A percentile compares a stretch with the other conserved stretches of the same genome.
Evolutionary conservation across 1,140 invertebrate genomes (phyloP).

Genomic region (Hypothenemus hampei): DNA sequence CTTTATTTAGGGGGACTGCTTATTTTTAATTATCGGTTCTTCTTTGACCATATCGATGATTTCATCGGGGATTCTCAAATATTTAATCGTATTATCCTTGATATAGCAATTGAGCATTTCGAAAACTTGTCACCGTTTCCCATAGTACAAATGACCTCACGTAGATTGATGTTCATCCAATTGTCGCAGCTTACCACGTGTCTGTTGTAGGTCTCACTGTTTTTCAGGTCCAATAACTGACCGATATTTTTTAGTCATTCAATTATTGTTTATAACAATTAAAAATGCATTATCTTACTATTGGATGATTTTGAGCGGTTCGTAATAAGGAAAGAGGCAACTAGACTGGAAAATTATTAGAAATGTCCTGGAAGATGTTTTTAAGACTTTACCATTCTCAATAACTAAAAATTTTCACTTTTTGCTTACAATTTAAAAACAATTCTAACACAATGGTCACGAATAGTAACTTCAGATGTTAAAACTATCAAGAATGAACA

Average conservation of each 20-base stretch:
- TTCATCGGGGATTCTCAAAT: conserved; percentile 97
- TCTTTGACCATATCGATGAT: conserved; percentile 99
- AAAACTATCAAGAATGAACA: too few relatives aligned
- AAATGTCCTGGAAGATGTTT: too few relatives aligned
- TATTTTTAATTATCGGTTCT: conserved; percentile 61
- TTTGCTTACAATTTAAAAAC: too few relatives aligned
- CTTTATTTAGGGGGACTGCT: too few relatives aligned
- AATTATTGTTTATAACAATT: background rate
- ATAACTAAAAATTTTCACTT: too few relatives aligned
- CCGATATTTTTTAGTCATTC: conserved; percentile 52
- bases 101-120: conserved; percentile 99
- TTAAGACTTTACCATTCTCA: too few relatives aligned
- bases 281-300: conserved; percentile 17
- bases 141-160: conserved; percentile 99
- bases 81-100: conserved; percentile 98
- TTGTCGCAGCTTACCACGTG: conserved; percentile 98
- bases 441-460: too few relatives aligned
- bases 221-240: conserved; percentile 98
- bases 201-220: conserved; percentile 99
- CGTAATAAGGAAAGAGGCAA: conserved; percentile 30
- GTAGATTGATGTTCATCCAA: conserved; percentile 99
- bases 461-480: too few relatives aligned
- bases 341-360: conserved; percentile 7
- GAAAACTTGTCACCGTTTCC: conserved; percentile 99
- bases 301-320: conserved; percentile 35